A percentile compares a stretch with the other conserved stretches of the same genome.
These are phyloP conservation scores for Ciconia maguari DNA, from an alignment of 2,113 vertebrate species.

Conservation along the genomic window DNA sequence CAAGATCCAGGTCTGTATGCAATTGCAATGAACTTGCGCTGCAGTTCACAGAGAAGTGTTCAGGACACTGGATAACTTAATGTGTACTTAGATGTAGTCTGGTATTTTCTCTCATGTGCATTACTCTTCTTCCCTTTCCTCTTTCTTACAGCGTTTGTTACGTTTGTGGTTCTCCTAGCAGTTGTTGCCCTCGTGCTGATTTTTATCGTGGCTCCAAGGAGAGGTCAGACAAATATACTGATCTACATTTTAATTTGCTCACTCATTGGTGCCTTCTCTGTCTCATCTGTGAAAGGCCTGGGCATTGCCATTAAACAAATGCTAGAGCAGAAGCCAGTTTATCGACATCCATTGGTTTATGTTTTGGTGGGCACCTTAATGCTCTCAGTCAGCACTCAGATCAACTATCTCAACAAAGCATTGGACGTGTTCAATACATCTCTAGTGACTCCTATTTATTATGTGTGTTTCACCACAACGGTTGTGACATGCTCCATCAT, in stretches of 20 bases:
- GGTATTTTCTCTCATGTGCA: not conserved
- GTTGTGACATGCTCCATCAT: conserved; percentile 78
- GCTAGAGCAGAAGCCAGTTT: conserved; percentile 66
- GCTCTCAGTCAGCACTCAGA: conserved; percentile 76
- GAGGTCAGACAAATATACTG: conserved; percentile 77
- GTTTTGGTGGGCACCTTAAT: conserved; percentile 66
- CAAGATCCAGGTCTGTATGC: conserved; percentile 79
- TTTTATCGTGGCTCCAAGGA: conserved; percentile 71
- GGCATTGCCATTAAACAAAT: conserved; percentile 79
- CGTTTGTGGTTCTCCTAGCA: conserved; percentile 70
- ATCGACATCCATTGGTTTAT: conserved; percentile 72
- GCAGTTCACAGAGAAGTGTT: not conserved
- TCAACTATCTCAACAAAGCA: conserved; percentile 84
- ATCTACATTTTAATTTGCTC: conserved; percentile 82
- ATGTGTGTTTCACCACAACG: conserved; percentile 77
- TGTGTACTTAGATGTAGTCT: not conserved
- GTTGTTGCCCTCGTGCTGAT: conserved; percentile 70
- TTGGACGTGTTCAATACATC: conserved; percentile 79
- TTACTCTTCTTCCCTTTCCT: not conserved
- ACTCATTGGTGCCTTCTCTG: conserved; percentile 80
- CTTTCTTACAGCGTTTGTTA: conserved; percentile 71
- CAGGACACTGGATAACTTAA: not conserved
- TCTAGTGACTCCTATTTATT: conserved; percentile 82
- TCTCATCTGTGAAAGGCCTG: conserved; percentile 82
- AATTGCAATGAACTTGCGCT: not conserved